phyloP scores from a whole-genome alignment of 2,113 vertebrate species.

The Pogonocichla stellata region DNA sequence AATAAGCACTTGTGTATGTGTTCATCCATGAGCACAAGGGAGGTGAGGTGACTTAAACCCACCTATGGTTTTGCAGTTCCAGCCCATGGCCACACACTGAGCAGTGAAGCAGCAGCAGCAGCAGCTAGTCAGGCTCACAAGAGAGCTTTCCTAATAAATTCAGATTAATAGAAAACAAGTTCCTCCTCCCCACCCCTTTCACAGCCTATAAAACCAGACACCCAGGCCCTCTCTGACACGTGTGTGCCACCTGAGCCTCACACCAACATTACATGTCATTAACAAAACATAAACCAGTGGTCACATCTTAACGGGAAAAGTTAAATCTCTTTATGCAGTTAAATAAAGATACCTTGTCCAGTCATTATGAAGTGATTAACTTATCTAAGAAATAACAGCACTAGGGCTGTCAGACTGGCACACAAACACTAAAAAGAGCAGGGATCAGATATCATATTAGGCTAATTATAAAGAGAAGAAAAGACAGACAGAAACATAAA shows the following conservation, averaged over 20 bases:
- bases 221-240: neutral
- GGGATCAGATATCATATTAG: conserved; percentile 50
- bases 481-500: conserved; percentile 36
- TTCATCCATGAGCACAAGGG: neutral
- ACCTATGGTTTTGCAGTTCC: neutral
- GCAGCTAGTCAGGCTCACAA: neutral
- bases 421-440: conserved; percentile 50
- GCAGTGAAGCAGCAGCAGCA: neutral
- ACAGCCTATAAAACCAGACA: neutral
- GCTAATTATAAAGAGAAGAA: conserved; percentile 40
- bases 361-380: conserved; percentile 61
- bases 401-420: conserved; percentile 10
- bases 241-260: neutral
- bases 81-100: neutral
- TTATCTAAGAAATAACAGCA: conserved; percentile 53
- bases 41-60: neutral
- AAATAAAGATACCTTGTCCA: conserved; percentile 55
- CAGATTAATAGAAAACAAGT: neutral
- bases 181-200: neutral
- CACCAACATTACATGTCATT: neutral
- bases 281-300: conserved; percentile 18
- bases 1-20: neutral
- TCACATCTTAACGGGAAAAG: conserved; percentile 41
- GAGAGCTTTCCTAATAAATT: neutral
- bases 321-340: conserved; percentile 51